Evolutionary conservation across 1,140 invertebrate genomes (phyloP).

Genomic region (Whitmania pigra): DNA sequence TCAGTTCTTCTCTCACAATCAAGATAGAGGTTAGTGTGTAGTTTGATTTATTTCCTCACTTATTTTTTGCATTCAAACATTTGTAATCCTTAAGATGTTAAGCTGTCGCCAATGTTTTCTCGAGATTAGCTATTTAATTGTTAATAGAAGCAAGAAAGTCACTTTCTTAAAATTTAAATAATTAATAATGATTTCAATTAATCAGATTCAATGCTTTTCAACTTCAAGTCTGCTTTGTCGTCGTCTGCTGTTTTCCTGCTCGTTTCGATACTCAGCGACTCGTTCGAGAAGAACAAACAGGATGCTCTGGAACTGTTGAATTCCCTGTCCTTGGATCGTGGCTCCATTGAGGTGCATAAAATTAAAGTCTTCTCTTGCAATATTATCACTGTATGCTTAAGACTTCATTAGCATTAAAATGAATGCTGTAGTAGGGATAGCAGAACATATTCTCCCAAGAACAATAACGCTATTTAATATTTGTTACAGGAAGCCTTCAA

Average conservation of each 20-base stretch:
- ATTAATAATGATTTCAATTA: neutral
- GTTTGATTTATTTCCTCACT: neutral
- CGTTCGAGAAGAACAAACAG: slow-evolving; percentile 65
- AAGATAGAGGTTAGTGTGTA: slow-evolving; percentile 19
- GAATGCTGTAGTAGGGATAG: neutral
- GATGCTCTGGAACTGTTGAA: slow-evolving; percentile 50
- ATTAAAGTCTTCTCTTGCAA: neutral
- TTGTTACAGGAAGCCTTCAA: slow-evolving; percentile 37
- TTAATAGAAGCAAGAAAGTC: neutral
- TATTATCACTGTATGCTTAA: neutral
- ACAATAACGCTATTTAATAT: neutral
- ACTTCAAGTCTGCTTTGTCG: neutral
- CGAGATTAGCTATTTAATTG: no score
- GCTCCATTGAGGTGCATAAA: slow-evolving; percentile 16
- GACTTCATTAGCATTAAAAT: neutral
- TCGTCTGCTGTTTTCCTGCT: slow-evolving; percentile 35
- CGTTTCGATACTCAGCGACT: slow-evolving; percentile 54
- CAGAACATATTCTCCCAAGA: no score
- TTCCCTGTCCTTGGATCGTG: slow-evolving; percentile 29
- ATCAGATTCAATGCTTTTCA: neutral
- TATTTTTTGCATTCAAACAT: neutral
- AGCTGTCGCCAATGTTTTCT: no score
- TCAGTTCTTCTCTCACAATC: slow-evolving; percentile 22
- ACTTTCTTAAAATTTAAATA: neutral
- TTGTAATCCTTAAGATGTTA: no score